Evolutionary conservation across 23 tunicate species (phyloP), one percentile per base, ranked within the genome.

Genomic region (Trididemnum nubilum): DNA sequence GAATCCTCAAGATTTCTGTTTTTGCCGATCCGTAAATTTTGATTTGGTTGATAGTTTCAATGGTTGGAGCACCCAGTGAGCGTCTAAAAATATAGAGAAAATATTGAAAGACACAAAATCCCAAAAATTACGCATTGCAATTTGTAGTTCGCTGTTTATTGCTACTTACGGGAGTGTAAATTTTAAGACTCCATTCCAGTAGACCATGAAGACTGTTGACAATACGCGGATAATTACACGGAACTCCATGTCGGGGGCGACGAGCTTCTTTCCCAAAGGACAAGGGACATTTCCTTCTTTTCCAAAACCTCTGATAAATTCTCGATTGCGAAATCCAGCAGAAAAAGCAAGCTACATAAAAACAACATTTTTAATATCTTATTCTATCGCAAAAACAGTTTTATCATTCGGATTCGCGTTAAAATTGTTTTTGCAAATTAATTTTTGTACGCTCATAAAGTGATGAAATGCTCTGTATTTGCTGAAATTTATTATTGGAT

Each of bases 161-260:
- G 4, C 2, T 7, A 73, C 79, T 73, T 73, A 73, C 79, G 33
- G 32, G 26, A 19, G 59, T 2, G 59, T 73, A 73, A 73, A 73
- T 38, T 9, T 73, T 26, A 73, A 26, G 5, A 36, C 30, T 40
- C 59, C 34, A 33, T 73, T 73, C 60, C 30, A 49, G 38, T 73
- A 73, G 28, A 73, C 59, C 32, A 18, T 9, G 28, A 73, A 25
- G 2, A 5, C 33, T 30, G 12, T 28, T 37, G 59, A 4, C 21
- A 36, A 38, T 4, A 49, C 79, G 5, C 79, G 79, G n/a, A 73
- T 73, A 39, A 73, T 73, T 2, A 40, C 59, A 2, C 33, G 33
- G 24, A 73, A 73, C 5, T 25, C 24, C 33, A 22, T 39, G 24
- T 39, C 34, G 2, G 79, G 79, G 2, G 79, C 79, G 2, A 73